Base-by-base conservation (phyloP, 2,113 vertebrate species). In the Gymnarchus niloticus region DNA sequence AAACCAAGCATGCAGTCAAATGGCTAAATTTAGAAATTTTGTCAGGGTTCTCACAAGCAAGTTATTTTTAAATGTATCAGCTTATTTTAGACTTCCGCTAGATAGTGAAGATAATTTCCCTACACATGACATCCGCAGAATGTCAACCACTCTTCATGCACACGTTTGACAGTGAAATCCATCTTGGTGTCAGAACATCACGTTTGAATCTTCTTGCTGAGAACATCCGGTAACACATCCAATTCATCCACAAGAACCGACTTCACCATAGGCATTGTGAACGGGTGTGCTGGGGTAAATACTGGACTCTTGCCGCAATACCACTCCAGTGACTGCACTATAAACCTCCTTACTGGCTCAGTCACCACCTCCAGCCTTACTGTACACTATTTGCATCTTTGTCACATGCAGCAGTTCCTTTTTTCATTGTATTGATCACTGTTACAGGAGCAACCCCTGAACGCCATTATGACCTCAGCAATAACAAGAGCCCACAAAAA, bases 21-120 rank as follows among this genome's bases (percentile, higher is more conserved):
- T 8, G 1, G 28, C 84, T 85, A 77, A 85, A 85, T 85, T 77
- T 85, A 85, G 84, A 49, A 33, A 51, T 84, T 85, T 33, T 77
- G 6, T 77, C 48, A 41, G 65, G n/a, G 41, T 69, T 19, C 28
- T 69, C 49, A 61, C 3, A 3, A 61, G 84, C 49, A 17, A 28
- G 25, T 25, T 84, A 65, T 54, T 85, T 76, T 51, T 69, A 73
- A 48, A 25, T 3, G 21, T 33, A n/a, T 73, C 65, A 73, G 65
- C 28, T 73, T 41, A 37, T 73, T 73, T 49, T 73, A 73, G 65
- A 25, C 65, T 73, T 73, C 2, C 65, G 25, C 57, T 51, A 84
- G 83, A 73, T 84, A 10, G 2, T 48, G 23, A 51, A 21, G 57
- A 84, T 84, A 84, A 73, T 33, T 69, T 51, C 21, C 77, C 46